Percentiles rank a stretch among this genome's conserved stretches.
Conservation (phyloP, 2,888 invertebrate genomes). For the Myopa tessellatipennis region DNA sequence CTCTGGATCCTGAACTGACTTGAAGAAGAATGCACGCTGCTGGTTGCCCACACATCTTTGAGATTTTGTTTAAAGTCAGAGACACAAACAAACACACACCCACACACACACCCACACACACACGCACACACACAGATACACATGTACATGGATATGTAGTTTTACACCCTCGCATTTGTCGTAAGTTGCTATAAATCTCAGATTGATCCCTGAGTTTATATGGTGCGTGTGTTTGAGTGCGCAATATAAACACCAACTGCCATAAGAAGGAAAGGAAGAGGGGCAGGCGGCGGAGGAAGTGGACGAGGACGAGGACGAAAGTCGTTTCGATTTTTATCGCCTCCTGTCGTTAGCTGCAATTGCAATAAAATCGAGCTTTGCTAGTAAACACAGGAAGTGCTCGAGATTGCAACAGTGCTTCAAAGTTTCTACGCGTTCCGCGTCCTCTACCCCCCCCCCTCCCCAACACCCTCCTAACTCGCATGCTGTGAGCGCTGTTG, state of each 20-base stretch:
- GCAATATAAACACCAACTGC: background rate
- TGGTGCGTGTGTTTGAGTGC: background rate
- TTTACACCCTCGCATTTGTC: slow-evolving; percentile 2
- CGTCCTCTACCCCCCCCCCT: too few relatives aligned
- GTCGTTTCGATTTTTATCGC: slow-evolving; percentile 19
- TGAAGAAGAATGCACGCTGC: too few relatives aligned
- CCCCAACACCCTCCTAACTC: background rate
- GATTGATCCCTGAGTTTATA: slow-evolving; percentile 9
- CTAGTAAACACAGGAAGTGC: slow-evolving; percentile 5
- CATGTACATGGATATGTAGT: background rate
- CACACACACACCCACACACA: background rate
- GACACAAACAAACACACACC: background rate
- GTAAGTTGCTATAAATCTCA: slow-evolving; percentile 25
- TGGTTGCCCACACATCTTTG: too few relatives aligned
- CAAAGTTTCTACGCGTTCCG: background rate
- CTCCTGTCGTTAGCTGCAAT: slow-evolving; percentile 23
- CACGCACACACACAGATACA: background rate
- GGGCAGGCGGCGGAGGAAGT: background rate
- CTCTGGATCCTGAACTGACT: too few relatives aligned
- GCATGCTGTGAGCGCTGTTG: too few relatives aligned
- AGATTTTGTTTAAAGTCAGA: background rate
- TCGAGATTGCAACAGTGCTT: slow-evolving; percentile 28
- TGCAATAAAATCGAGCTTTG: slow-evolving; percentile 28
- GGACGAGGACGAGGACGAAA: background rate
- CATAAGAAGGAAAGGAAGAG: background rate